Conservation (phyloP, 2,888 invertebrate species). For the Didymodactylos carnosus region DNA sequence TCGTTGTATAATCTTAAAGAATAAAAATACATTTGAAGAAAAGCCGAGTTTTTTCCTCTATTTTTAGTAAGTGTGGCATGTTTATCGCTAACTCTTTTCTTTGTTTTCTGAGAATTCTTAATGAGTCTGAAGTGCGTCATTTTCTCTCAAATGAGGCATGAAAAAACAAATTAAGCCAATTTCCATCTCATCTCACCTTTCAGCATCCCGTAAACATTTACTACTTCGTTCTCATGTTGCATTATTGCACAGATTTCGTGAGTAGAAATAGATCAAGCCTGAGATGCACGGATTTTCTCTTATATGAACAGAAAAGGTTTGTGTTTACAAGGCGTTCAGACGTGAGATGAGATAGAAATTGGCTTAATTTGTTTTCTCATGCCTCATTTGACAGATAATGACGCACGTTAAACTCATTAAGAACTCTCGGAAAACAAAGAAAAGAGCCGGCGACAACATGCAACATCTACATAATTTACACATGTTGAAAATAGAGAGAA, state of each 20-base stretch:
- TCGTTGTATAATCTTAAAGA: not conserved
- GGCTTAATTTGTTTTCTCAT: too few species aligned
- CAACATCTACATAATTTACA: too few species aligned
- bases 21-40: not conserved
- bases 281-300: too few species aligned
- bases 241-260: too few species aligned
- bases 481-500: not conserved
- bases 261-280: too few species aligned
- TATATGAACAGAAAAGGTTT: too few species aligned
- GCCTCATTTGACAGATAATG: not conserved
- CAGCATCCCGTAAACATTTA: too few species aligned
- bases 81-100: not conserved
- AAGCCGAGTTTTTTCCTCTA: not conserved
- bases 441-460: not conserved
- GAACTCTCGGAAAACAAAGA: not conserved
- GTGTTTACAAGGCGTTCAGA: too few species aligned
- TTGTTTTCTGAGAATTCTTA: not conserved
- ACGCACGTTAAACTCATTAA: not conserved
- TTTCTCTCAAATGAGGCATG: not conserved
- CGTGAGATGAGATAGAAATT: too few species aligned
- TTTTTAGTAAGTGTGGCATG: not conserved
- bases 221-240: too few species aligned
- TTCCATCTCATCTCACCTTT: too few species aligned
- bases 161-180: too few species aligned
- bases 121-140: not conserved